These are phyloP conservation scores for Galerucella nymphaeae DNA, from an alignment of 2,888 invertebrate species.

Conservation along the genomic window DNA sequence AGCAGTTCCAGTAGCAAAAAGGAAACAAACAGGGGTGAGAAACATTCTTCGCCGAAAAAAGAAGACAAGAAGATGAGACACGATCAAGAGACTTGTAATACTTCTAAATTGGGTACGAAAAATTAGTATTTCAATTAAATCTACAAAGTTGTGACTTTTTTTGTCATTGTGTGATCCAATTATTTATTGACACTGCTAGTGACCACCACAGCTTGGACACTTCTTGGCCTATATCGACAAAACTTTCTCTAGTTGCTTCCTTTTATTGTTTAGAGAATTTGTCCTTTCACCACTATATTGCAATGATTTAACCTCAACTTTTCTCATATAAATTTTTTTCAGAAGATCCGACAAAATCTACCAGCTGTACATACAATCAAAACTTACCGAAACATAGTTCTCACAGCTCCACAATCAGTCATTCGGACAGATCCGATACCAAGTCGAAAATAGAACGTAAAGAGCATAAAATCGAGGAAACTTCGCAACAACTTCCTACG, in stretches of 20 bases:
- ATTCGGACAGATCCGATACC: conserved; percentile 35
- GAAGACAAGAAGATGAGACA: conserved; percentile 51
- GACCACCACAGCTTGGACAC: too few species aligned
- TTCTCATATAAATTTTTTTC: conserved; percentile 2
- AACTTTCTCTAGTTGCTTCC: too few species aligned
- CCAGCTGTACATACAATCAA: conserved; percentile 41
- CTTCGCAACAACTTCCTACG: conserved; percentile 36
- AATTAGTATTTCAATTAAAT: too few species aligned
- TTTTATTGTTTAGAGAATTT: too few species aligned
- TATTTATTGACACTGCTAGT: too few species aligned
- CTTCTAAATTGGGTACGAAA: conserved; percentile 40
- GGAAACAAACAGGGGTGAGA: conserved; percentile 43
- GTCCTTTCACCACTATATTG: too few species aligned
- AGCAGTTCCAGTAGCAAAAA: conserved; percentile 43
- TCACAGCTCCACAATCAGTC: conserved; percentile 10
- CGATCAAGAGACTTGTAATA: conserved; percentile 43
- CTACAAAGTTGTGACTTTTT: too few species aligned
- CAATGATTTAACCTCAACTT: neutral
- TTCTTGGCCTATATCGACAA: too few species aligned
- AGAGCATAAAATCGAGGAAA: conserved; percentile 44
- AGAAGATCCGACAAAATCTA: conserved; percentile 34
- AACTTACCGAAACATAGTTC: conserved; percentile 25
- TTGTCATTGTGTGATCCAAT: too few species aligned
- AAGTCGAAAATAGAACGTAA: conserved; percentile 43
- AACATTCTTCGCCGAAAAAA: conserved; percentile 53